Evolutionary conservation across 2,888 invertebrate species (phyloP).

Genomic region (Plagiodera versicolora): DNA sequence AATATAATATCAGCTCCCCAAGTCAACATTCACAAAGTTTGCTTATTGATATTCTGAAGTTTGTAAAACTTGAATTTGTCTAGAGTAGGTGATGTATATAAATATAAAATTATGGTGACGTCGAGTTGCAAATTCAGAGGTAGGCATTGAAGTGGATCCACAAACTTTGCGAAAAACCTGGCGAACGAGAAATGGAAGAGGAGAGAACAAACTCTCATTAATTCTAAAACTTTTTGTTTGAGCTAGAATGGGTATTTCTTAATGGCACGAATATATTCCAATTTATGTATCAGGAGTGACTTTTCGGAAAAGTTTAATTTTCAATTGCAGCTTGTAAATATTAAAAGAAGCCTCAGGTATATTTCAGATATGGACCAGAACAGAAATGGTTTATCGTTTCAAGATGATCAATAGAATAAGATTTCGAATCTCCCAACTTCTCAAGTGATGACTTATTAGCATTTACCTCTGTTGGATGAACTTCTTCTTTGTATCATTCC

Average conservation of each 20-base stretch:
- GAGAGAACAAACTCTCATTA: slow-evolving; percentile 3
- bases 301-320: neutral
- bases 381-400: no score
- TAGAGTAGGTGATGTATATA: slow-evolving; percentile 13
- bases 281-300: slow-evolving; percentile 9
- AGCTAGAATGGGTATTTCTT: neutral
- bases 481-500: no score
- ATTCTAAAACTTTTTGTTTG: neutral
- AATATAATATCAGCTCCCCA: slow-evolving; percentile 9
- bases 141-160: slow-evolving; percentile 6
- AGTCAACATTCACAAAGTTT: slow-evolving; percentile 6
- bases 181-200: neutral
- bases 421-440: no score
- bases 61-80: slow-evolving; percentile 12
- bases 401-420: no score
- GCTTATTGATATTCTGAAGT: slow-evolving; percentile 14
- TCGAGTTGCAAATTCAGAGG: slow-evolving; percentile 6
- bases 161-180: slow-evolving; percentile 6
- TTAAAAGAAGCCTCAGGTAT: no score
- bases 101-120: slow-evolving; percentile 12
- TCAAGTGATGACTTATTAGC: no score
- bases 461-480: no score
- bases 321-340: neutral
- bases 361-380: no score
- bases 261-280: neutral